These are phyloP conservation scores for Myathropa florea DNA, from an alignment of 2,888 invertebrate genomes.

Conservation along the genomic window DNA sequence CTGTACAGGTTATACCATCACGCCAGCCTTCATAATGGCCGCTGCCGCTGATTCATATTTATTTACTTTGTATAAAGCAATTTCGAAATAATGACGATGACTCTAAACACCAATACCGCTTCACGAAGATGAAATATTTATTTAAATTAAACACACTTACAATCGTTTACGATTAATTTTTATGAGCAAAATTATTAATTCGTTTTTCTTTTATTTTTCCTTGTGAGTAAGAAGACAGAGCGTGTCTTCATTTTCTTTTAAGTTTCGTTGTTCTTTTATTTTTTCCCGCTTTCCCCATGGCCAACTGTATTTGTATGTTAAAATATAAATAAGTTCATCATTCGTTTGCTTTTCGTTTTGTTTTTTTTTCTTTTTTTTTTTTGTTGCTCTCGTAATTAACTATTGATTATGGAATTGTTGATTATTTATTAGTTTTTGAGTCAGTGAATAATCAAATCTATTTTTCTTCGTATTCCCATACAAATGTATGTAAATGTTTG, in stretches of 20 bases:
- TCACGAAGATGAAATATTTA: constrained; percentile 57
- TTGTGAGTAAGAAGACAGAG: constrained; percentile 38
- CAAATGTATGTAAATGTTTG: neutral
- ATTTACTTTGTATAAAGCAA: constrained; percentile 63
- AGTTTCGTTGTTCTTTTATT: constrained; percentile 15
- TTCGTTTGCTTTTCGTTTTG: constrained; percentile 1
- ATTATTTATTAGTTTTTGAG: constrained; percentile 52
- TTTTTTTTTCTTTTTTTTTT: neutral
- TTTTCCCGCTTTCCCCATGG: constrained; percentile 19
- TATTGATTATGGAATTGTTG: constrained; percentile 61
- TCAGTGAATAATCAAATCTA: constrained; percentile 20
- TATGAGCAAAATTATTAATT: constrained; percentile 69
- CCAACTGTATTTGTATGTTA: constrained; percentile 18
- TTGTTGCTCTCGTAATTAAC: constrained; percentile 51
- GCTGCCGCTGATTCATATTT: constrained; percentile 55
- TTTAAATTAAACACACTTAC: constrained; percentile 70
- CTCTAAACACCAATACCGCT: constrained; percentile 49
- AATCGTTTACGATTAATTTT: constrained; percentile 65
- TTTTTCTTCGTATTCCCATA: neutral
- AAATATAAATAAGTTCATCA: constrained; percentile 37
- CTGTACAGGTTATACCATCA: constrained; percentile 50
- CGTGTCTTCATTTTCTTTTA: constrained; percentile 26
- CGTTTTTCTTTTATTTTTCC: constrained; percentile 61
- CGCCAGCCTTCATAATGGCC: constrained; percentile 27
- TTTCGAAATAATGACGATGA: constrained; percentile 59